A percentile compares a stretch with the other conserved stretches of the same genome.
Evolutionary conservation across 2,113 vertebrate species (phyloP).

Genomic region (Butorides virescens): DNA sequence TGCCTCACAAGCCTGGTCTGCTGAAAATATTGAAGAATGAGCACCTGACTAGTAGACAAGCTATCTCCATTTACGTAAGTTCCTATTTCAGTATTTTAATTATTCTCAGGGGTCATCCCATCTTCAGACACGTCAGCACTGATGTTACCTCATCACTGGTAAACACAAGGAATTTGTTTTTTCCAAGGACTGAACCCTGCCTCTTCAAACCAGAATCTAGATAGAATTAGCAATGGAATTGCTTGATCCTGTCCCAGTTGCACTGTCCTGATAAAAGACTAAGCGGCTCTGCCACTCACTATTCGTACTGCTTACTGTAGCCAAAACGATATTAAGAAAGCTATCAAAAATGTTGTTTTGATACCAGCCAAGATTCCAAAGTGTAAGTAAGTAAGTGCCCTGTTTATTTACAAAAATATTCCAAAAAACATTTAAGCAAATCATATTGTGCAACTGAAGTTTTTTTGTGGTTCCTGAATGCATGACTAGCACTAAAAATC

Average conservation of each 20-base stretch:
- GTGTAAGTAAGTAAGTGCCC: neutral
- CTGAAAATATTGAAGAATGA: neutral
- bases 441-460: neutral
- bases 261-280: neutral
- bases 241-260: neutral
- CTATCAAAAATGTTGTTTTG: neutral
- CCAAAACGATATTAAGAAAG: neutral
- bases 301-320: neutral
- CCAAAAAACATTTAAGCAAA: neutral
- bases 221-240: neutral
- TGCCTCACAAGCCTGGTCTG: neutral
- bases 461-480: neutral
- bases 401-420: neutral
- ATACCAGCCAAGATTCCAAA: neutral
- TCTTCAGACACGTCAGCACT: neutral
- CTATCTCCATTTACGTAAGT: neutral
- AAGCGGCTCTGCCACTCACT: neutral
- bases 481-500: neutral
- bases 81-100: neutral
- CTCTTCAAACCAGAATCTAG: neutral
- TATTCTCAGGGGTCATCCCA: neutral
- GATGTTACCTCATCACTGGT: neutral
- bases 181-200: neutral
- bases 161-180: neutral
- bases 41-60: neutral